Evolutionary conservation across 2,888 invertebrate species (phyloP), one percentile per base, ranked within the genome.

Genomic region (Tachystola acroxantha): DNA sequence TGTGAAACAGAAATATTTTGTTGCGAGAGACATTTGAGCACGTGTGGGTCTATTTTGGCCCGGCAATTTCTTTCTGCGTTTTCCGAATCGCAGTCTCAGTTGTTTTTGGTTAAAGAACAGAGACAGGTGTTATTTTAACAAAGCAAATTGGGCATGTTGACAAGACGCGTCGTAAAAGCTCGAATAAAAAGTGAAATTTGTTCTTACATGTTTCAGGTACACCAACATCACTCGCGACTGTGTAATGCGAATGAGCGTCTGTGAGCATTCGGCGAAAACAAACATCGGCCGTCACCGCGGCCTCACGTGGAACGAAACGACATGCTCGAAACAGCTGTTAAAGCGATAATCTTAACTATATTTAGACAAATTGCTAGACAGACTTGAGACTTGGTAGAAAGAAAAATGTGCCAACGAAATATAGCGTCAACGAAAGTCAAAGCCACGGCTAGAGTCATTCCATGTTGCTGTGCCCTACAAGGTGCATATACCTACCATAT

Each of bases 141-240:
- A 29, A 38, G 19, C 30, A 33, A 10, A 32, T 2, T 26, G 39
- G 14, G 26, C 22, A 4, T 11, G 24, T 25, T 12, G 29, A 12
- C 34, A 39, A 27, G 11, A 14, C 13, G 20, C 11, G 30, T 4
- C 10, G 30, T 25, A 30, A 10, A 29, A 10, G n/a, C 1, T n/a
- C 10, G 12, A 29, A 16, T 6, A 34, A 25, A 19, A 10, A 25
- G 29, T n/a, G 6, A 30, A 40, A 34, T 49, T n/a, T 28, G 45
- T 39, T 62, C 72, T 71, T 67, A 73, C 74, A 50, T 71, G 68
- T 68, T 64, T 72, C 37, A 74, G 54, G 62, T 72, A 70, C 51
- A 65, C 69, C 64, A 74, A 58, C 74, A 72, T 73, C 34, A 32
- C 34, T 13, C 38, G 30, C 42, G 43, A 34, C 34, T 43, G 31